Percentiles rank a stretch among this genome's conserved stretches.
Evolutionary conservation across 2,888 invertebrate genomes (phyloP).

Genomic region (Polyploca ridens): DNA sequence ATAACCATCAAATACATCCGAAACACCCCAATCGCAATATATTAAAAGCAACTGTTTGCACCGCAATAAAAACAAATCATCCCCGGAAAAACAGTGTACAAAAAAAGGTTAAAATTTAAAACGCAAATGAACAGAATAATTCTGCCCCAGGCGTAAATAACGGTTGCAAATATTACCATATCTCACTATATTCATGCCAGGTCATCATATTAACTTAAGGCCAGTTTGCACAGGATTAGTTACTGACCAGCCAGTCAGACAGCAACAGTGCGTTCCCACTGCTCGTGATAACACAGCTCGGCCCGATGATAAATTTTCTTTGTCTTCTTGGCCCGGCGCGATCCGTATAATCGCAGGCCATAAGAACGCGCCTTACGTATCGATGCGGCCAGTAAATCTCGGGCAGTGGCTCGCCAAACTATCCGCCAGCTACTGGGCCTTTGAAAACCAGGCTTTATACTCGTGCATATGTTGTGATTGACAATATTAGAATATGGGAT

Average conservation of each 20-base stretch:
- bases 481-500: neutral
- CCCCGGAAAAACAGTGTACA: constrained; percentile 14
- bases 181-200: constrained; percentile 10
- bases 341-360: no score
- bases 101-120: constrained; percentile 22
- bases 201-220: neutral
- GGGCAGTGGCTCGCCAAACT: neutral
- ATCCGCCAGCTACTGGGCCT: neutral
- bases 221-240: neutral
- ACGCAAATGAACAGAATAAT: constrained; percentile 25
- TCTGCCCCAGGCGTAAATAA: constrained; percentile 22
- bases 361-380: no score
- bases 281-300: neutral
- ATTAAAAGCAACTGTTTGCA: constrained; percentile 13
- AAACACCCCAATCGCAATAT: constrained; percentile 1
- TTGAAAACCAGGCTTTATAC: neutral
- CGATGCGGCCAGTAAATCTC: neutral
- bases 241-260: neutral
- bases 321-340: no score
- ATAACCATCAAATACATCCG: constrained; percentile 20
- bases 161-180: constrained; percentile 22
- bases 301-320: no score
- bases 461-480: neutral
- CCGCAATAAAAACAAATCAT: constrained; percentile 22
- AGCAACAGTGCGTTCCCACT: neutral